Percentiles rank a stretch among this genome's conserved stretches.
phyloP scores from a whole-genome alignment of 2,888 invertebrate species.

The Vesta saturnalis region DNA sequence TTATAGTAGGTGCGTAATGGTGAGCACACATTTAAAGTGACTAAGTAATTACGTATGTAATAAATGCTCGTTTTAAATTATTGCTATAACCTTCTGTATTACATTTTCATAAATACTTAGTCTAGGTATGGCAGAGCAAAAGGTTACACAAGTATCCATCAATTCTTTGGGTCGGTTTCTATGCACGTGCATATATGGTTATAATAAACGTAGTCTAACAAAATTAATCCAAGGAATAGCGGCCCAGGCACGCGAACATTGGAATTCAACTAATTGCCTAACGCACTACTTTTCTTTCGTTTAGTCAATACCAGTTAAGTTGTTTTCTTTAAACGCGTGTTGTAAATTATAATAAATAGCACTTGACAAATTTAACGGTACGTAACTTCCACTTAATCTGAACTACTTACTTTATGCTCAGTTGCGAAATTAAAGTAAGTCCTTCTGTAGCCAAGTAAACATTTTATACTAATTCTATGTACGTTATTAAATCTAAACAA shows the following conservation, averaged over 20 bases:
- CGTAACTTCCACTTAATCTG: not conserved
- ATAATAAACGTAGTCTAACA: conserved; percentile 38
- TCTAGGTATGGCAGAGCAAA: conserved; percentile 34
- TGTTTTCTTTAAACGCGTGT: not conserved
- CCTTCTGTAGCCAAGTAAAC: too few species aligned
- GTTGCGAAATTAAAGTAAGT: too few species aligned
- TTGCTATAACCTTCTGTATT: conserved; percentile 31
- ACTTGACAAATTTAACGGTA: not conserved
- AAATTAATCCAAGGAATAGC: conserved; percentile 39
- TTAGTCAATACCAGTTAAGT: conserved; percentile 11
- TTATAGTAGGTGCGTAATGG: not conserved
- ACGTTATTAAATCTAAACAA: too few species aligned
- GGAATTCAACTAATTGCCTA: conserved; percentile 35
- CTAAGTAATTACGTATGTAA: conserved; percentile 21
- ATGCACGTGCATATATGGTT: conserved; percentile 34
- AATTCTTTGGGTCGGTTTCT: conserved; percentile 24
- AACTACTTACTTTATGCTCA: too few species aligned
- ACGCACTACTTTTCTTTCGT: conserved; percentile 31
- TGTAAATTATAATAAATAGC: not conserved
- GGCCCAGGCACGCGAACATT: conserved; percentile 35
- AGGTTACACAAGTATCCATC: conserved; percentile 37
- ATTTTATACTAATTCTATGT: too few species aligned
- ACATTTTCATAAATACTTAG: conserved; percentile 32
- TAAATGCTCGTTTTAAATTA: conserved; percentile 26
- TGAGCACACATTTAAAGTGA: not conserved